phyloP scores from a whole-genome alignment of 2,113 vertebrate species.

The Paraplagusia blochii region DNA sequence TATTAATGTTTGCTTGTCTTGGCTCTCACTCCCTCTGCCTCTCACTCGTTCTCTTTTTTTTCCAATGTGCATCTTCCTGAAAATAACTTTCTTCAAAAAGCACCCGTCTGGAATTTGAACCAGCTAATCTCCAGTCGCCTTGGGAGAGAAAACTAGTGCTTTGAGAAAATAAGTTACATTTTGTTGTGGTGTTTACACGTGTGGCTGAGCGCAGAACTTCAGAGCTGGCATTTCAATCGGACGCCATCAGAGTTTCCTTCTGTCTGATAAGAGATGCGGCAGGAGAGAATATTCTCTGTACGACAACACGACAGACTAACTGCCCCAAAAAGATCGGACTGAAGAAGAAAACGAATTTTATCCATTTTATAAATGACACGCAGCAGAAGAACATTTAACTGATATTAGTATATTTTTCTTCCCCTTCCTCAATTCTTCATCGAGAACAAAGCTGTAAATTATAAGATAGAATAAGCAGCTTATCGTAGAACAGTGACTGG shows the following conservation, averaged over 20 bases:
- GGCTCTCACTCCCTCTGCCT: slow-evolving; percentile 15
- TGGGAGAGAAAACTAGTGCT: slow-evolving; percentile 57
- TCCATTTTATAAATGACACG: no score
- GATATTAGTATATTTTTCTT: no score
- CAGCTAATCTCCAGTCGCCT: slow-evolving; percentile 60
- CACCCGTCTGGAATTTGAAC: slow-evolving; percentile 65
- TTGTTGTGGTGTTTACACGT: slow-evolving; percentile 60
- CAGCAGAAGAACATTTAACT: no score
- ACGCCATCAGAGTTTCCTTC: slow-evolving; percentile 61
- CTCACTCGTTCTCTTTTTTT: no score
- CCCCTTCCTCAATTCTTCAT: no score
- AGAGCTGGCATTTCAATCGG: slow-evolving; percentile 66
- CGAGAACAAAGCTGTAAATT: no score
- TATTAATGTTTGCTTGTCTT: slow-evolving; percentile 65
- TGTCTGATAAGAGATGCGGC: slow-evolving; percentile 55
- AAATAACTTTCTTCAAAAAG: slow-evolving; percentile 66
- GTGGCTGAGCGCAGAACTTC: slow-evolving; percentile 67
- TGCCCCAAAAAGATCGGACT: no score
- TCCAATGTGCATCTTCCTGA: slow-evolving; percentile 51
- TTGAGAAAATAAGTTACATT: slow-evolving; percentile 66
- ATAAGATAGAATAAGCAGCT: not conserved
- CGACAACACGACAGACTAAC: slow-evolving; percentile 4
- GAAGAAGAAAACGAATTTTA: no score
- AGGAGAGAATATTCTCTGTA: slow-evolving; percentile 9
- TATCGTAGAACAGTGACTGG: not conserved